A percentile compares a stretch with the other conserved stretches of the same genome.
These are phyloP conservation scores for Podotricha telesiphe DNA, from an alignment of 2,888 invertebrate species.

Conservation along the genomic window DNA sequence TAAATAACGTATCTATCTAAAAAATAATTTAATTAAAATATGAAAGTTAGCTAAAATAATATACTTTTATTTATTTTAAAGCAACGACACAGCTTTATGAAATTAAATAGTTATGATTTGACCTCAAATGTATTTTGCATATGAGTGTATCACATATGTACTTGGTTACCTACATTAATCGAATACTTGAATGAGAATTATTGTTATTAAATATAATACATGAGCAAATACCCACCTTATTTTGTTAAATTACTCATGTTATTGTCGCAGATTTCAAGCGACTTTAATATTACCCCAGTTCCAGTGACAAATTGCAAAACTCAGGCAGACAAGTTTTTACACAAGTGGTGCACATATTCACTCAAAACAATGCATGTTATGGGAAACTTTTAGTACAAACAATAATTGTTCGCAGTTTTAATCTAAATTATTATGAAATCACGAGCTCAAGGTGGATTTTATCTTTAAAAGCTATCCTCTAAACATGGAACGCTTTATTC, in stretches of 20 bases:
- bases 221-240: slow-evolving; percentile 13
- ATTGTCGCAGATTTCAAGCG: slow-evolving; percentile 28
- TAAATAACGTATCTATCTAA: slow-evolving; percentile 12
- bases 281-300: slow-evolving; percentile 36
- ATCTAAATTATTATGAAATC: slow-evolving; percentile 68
- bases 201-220: slow-evolving; percentile 16
- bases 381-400: slow-evolving; percentile 67
- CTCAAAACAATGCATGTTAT: slow-evolving; percentile 68
- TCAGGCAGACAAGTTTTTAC: slow-evolving; percentile 65
- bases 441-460: slow-evolving; percentile 35
- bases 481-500: slow-evolving; percentile 15
- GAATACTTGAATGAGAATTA: not conserved
- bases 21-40: not conserved
- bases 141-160: not conserved
- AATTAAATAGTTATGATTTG: not conserved
- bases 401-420: slow-evolving; percentile 60
- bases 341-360: slow-evolving; percentile 64
- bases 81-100: not conserved
- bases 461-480: slow-evolving; percentile 34
- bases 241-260: slow-evolving; percentile 29
- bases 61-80: not conserved
- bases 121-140: not conserved
- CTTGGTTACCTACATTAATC: not conserved
- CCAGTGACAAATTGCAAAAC: slow-evolving; percentile 61
- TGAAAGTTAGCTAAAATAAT: not conserved